Evolutionary conservation across 2,113 vertebrate genomes (phyloP).

Genomic region (Hylia prasina): DNA sequence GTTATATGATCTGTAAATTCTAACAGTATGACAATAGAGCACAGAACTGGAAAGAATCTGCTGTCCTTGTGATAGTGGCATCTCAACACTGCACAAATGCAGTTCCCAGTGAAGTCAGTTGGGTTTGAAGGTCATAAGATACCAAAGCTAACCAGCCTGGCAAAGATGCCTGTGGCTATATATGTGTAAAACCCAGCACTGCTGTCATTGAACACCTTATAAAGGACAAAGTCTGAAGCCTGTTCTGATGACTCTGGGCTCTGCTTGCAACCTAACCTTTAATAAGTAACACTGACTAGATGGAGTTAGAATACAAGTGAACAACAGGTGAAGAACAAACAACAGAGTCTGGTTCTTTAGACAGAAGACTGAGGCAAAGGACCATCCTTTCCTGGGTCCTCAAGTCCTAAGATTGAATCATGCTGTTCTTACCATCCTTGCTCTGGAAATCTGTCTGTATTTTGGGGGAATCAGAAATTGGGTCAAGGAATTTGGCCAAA

Average conservation of each 20-base stretch:
- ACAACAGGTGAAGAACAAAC: neutral
- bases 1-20: neutral
- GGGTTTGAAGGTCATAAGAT: neutral
- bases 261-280: neutral
- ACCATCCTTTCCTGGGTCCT: fast-evolving
- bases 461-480: neutral
- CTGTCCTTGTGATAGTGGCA: neutral
- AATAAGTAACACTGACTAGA: neutral
- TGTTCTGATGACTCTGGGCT: neutral
- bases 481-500: neutral
- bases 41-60: neutral
- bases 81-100: neutral
- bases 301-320: neutral
- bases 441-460: neutral
- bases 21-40: neutral
- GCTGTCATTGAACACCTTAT: neutral
- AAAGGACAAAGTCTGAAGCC: neutral
- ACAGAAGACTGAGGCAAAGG: neutral
- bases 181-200: neutral
- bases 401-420: neutral
- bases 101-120: neutral
- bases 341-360: neutral
- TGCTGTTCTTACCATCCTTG: neutral
- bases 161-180: neutral
- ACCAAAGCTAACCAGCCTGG: neutral